Evolutionary conservation across 2,797 vertebrate species (phyloP), one percentile per base, ranked within the genome.

Genomic region (Lepilemur septentrionalis): DNA sequence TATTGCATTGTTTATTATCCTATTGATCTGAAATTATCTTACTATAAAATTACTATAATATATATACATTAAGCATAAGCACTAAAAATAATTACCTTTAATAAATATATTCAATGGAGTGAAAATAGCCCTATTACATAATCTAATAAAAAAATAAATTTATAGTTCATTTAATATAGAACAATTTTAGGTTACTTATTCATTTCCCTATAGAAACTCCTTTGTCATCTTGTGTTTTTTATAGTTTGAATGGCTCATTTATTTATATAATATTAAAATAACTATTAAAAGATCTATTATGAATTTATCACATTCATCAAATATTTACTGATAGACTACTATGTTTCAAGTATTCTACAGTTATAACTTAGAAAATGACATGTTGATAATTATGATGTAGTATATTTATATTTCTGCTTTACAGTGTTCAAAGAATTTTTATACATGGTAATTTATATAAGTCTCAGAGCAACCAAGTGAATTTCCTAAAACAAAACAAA

Each of bases 91-190:
- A 57, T 50, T 30, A 82, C 13, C 50, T 9, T 50, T 59, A 30
- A 70, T 23, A 43, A 87, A 69, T 89, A 15, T 28, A 92, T 30
- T 84, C 7, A 67, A 43, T 63, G 43, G 86, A 72, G 43, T 91
- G 18, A 84, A 81, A 83, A 59, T 83, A 81, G n/a, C 20, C 9
- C 79, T 35, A 57, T 72, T 55, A 57, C 1, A 59, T 52, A 30
- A 46, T 76, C 35, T 57, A 92, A 70, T 88, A 25, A 94, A 93
- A 93, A 91, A 88, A 79, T 79, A 57, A 38, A 73, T 65, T 15
- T 72, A 82, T 43, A 85, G 5, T 59, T 69, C 23, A 87, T 61
- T 85, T 86, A 70, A 81, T 70, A 89, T 70, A 48, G 25, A 85
- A 67, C 10, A 82, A 41, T 69, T 91, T 32, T 0, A 95, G 28